Conservation (phyloP, 2,888 invertebrate genomes). For the Mimachlamys varia region DNA sequence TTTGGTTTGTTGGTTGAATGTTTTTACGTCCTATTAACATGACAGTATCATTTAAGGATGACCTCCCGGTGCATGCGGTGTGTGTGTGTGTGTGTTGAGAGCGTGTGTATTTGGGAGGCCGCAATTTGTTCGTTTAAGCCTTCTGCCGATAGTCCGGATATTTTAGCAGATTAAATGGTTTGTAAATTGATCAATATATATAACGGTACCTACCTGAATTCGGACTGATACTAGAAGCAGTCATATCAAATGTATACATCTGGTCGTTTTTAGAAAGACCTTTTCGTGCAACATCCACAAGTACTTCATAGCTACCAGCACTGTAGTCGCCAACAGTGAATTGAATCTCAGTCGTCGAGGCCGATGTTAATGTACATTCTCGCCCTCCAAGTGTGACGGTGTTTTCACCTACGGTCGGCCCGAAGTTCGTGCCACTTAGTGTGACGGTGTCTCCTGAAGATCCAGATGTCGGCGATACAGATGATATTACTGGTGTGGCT, state of each 20-base stretch:
- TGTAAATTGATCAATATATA: no score
- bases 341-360: slow-evolving; percentile 55
- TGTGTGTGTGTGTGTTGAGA: no score
- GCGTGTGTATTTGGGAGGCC: no score
- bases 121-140: no score
- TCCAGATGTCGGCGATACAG: slow-evolving; percentile 59
- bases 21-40: no score
- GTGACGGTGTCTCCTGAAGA: slow-evolving; percentile 59
- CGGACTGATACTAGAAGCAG: slow-evolving; percentile 39
- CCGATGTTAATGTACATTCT: slow-evolving; percentile 54
- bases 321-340: slow-evolving; percentile 59
- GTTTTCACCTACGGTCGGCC: slow-evolving; percentile 40
- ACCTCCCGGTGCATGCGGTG: no score
- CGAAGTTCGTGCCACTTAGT: slow-evolving; percentile 62
- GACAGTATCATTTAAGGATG: no score
- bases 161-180: no score
- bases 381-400: slow-evolving; percentile 61
- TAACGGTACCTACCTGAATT: slow-evolving; percentile 44
- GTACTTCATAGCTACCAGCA: slow-evolving; percentile 50
- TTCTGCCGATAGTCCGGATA: no score
- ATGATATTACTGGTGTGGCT: slow-evolving; percentile 60
- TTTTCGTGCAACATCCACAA: slow-evolving; percentile 45
- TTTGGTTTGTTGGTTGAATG: no score
- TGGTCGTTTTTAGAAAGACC: slow-evolving; percentile 41
- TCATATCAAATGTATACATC: slow-evolving; percentile 44